A percentile compares a stretch with the other conserved stretches of the same genome.
Evolutionary conservation across 2,113 vertebrate species (phyloP).

Genomic region (Corvus hawaiiensis): DNA sequence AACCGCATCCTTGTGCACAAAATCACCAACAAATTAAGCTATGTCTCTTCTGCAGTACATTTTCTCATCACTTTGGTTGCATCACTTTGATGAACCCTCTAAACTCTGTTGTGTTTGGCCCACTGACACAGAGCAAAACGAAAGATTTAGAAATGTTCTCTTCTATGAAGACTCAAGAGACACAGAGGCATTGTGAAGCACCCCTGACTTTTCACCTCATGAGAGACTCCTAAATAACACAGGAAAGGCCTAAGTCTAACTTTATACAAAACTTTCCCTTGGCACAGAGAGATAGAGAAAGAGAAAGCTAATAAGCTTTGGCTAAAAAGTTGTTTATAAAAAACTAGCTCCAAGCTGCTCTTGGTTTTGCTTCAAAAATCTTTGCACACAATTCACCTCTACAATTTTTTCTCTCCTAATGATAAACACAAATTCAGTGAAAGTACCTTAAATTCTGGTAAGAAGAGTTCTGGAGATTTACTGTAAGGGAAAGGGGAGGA

Average conservation of each 20-base stretch:
- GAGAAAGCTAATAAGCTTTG: not conserved
- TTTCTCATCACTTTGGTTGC: not conserved
- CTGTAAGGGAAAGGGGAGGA: not conserved
- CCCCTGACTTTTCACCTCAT: not conserved
- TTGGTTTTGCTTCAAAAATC: not conserved
- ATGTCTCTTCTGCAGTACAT: not conserved
- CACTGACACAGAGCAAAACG: not conserved
- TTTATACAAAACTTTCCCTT: not conserved
- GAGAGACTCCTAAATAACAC: not conserved
- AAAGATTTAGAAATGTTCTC: not conserved
- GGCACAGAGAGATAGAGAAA: not conserved
- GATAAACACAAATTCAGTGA: not conserved
- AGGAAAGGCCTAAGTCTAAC: not conserved
- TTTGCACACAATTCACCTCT: not conserved
- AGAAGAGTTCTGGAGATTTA: not conserved
- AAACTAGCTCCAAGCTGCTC: not conserved
- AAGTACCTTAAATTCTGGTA: not conserved
- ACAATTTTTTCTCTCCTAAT: not conserved
- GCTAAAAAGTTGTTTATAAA: not conserved
- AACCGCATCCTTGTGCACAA: not conserved
- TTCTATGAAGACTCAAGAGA: not conserved
- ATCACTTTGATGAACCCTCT: not conserved
- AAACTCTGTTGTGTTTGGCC: not conserved
- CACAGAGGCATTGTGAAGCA: not conserved
- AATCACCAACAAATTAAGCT: not conserved